phyloP scores from a whole-genome alignment of 2,113 vertebrate species.

The Erpornis zantholeuca region DNA sequence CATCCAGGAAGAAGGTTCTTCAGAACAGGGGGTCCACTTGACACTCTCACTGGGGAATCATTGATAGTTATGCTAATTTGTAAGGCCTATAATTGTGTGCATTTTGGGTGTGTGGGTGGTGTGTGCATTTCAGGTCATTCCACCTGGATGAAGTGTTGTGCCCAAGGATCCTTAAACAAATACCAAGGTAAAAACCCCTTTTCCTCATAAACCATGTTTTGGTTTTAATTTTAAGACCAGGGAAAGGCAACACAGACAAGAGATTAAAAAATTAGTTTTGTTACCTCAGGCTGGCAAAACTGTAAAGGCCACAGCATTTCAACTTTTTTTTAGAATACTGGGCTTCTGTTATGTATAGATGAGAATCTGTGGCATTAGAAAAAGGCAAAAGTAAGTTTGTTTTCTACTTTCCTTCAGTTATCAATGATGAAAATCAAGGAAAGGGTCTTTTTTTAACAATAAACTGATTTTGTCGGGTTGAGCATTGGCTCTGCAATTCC shows the following conservation, averaged over 20 bases:
- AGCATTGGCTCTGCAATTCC: background rate
- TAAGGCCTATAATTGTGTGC: no score
- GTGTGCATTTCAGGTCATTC: no score
- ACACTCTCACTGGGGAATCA: no score
- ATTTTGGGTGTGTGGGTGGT: no score
- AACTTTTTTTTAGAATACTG: background rate
- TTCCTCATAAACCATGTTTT: no score
- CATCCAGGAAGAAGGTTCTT: no score
- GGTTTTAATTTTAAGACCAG: no score
- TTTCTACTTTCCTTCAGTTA: background rate
- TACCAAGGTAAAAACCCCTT: no score
- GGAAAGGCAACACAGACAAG: background rate
- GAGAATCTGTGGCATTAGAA: background rate
- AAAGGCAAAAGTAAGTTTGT: background rate
- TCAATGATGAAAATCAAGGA: background rate
- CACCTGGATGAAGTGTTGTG: no score
- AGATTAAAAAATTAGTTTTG: constrained; percentile 6
- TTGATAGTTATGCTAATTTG: no score
- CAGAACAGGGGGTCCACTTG: no score
- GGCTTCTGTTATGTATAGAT: background rate
- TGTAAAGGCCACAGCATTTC: background rate
- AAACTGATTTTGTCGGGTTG: background rate
- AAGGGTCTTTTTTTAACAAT: background rate
- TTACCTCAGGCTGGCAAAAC: background rate
- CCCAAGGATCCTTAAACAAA: no score